These are phyloP conservation scores for Melanerpes aurifrons DNA, from an alignment of 2,113 vertebrate genomes.

Conservation along the genomic window DNA sequence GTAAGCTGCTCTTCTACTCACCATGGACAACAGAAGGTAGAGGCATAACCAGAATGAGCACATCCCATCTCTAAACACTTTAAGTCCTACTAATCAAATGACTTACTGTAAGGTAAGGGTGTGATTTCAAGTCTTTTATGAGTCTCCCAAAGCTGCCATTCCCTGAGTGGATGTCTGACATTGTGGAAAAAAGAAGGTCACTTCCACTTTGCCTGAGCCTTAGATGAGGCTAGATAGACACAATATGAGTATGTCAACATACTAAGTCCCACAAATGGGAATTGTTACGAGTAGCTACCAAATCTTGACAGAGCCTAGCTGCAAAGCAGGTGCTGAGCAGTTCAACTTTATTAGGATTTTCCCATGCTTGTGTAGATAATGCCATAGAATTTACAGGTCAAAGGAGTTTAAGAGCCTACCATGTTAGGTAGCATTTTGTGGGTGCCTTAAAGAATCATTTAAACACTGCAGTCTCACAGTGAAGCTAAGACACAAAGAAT, in stretches of 20 bases:
- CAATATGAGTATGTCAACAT: neutral
- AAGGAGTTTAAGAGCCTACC: neutral
- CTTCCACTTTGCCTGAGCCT: neutral
- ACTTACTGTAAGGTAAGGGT: neutral
- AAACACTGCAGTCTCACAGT: neutral
- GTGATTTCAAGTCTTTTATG: neutral
- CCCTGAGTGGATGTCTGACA: neutral
- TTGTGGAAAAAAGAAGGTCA: neutral
- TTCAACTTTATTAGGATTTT: neutral
- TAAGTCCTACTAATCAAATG: neutral
- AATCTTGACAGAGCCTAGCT: neutral
- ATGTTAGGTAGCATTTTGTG: neutral
- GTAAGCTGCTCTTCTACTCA: neutral
- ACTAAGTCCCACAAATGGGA: neutral
- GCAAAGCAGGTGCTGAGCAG: neutral
- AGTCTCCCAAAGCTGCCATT: neutral
- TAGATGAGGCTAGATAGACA: neutral
- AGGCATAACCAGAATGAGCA: neutral
- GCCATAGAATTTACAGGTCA: neutral
- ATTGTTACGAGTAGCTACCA: neutral
- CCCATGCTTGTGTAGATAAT: neutral
- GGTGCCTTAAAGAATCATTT: rapidly evolving
- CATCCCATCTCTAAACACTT: neutral
- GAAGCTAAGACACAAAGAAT: neutral
- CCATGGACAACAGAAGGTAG: neutral